Conservation (phyloP, 1,140 invertebrate genomes). For the Neodiprion pinetum region DNA sequence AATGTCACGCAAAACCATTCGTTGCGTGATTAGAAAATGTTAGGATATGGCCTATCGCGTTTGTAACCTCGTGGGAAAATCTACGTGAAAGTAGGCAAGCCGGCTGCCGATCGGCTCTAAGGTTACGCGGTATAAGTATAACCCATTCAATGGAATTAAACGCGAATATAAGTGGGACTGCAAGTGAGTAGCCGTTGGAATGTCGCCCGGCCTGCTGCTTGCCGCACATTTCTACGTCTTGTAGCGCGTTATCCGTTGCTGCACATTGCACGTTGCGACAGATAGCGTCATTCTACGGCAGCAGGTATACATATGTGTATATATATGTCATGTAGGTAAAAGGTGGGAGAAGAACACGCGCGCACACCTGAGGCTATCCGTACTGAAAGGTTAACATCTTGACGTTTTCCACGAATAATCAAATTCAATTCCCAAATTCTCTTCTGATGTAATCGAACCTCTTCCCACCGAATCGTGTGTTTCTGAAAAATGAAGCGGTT, state of each 20-base stretch:
- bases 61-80: slow-evolving; percentile 1
- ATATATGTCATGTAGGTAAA: not conserved
- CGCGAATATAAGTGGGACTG: not conserved
- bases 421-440: too few relatives aligned
- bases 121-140: not conserved
- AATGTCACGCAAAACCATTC: not conserved
- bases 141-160: not conserved
- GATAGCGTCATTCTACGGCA: too few relatives aligned
- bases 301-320: slow-evolving; percentile 17
- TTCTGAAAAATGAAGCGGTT: too few relatives aligned
- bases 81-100: not conserved
- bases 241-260: too few relatives aligned
- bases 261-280: too few relatives aligned
- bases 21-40: slow-evolving; percentile 5
- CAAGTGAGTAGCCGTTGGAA: not conserved
- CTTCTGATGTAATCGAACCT: too few relatives aligned
- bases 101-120: not conserved
- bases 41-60: not conserved
- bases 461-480: too few relatives aligned
- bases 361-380: too few relatives aligned
- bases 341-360: too few relatives aligned
- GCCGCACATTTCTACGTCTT: not conserved
- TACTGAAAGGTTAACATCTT: not conserved
- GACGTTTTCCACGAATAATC: not conserved
- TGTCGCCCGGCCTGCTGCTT: not conserved